Percentiles rank a stretch among this genome's conserved stretches.
Evolutionary conservation across 2,113 vertebrate species (phyloP).

Genomic region (Hydrolagus affinis): DNA sequence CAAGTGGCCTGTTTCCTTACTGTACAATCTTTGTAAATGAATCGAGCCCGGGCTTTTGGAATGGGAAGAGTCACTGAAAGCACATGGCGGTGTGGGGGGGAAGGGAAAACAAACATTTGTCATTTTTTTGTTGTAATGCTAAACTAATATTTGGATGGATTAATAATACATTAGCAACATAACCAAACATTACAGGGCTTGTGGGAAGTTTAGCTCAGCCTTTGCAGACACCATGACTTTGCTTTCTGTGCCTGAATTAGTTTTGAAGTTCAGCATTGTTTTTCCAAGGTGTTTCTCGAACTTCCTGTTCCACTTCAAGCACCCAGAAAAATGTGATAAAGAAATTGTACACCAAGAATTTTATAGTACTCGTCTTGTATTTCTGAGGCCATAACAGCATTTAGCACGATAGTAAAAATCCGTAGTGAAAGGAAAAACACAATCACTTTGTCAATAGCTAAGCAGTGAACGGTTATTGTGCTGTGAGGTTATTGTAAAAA

Average conservation of each 20-base stretch:
- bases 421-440: slow-evolving; percentile 3
- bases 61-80: neutral
- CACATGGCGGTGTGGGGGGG: neutral
- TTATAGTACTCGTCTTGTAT: neutral
- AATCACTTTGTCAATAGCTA: neutral
- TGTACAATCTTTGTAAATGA: neutral
- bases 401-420: slow-evolving; percentile 2
- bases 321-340: neutral
- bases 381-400: neutral
- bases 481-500: slow-evolving; percentile 9
- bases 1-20: too few species aligned
- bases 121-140: neutral
- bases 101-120: too few species aligned
- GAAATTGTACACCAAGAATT: slow-evolving; percentile 13
- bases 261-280: neutral
- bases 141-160: slow-evolving; percentile 18
- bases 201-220: neutral
- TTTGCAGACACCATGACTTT: neutral
- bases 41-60: neutral
- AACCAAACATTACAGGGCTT: neutral
- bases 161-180: slow-evolving; percentile 1
- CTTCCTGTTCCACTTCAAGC: slow-evolving; percentile 12
- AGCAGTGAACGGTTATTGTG: neutral
- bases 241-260: neutral
- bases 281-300: neutral